Conservation (phyloP, 2,888 invertebrate genomes). For the Diarsia dahlii region DNA sequence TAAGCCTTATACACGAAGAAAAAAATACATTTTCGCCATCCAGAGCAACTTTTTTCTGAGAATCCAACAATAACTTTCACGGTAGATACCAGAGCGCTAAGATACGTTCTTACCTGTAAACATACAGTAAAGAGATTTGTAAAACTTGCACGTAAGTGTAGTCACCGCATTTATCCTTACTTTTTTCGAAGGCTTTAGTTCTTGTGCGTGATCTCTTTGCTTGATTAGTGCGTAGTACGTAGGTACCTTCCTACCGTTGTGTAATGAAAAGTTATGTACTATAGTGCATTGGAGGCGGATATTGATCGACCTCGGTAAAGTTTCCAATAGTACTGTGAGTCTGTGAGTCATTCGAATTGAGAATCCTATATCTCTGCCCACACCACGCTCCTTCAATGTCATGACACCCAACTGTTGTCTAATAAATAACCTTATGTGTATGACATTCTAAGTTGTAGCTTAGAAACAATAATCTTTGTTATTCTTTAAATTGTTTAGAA, state of each 20-base stretch:
- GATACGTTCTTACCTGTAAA: constrained; percentile 51
- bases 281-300: constrained; percentile 79
- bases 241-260: constrained; percentile 53
- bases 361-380: constrained; percentile 74
- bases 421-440: constrained; percentile 56
- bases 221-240: constrained; percentile 46
- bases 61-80: constrained; percentile 50
- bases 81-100: constrained; percentile 13
- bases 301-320: constrained; percentile 80
- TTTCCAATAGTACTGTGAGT: constrained; percentile 73
- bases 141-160: constrained; percentile 63
- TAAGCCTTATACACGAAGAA: not conserved
- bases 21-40: constrained; percentile 7
- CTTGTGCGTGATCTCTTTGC: constrained; percentile 64
- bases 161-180: constrained; percentile 59
- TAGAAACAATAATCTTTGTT: no score
- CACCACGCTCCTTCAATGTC: constrained; percentile 70
- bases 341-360: constrained; percentile 75
- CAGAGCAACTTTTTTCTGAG: not conserved
- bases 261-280: constrained; percentile 66
- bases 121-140: constrained; percentile 54
- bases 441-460: constrained; percentile 25
- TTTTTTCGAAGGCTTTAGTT: constrained; percentile 63
- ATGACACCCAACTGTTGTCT: constrained; percentile 30
- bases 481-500: no score